phyloP scores from a whole-genome alignment of 2,113 vertebrate genomes.

The Fregata magnificens region DNA sequence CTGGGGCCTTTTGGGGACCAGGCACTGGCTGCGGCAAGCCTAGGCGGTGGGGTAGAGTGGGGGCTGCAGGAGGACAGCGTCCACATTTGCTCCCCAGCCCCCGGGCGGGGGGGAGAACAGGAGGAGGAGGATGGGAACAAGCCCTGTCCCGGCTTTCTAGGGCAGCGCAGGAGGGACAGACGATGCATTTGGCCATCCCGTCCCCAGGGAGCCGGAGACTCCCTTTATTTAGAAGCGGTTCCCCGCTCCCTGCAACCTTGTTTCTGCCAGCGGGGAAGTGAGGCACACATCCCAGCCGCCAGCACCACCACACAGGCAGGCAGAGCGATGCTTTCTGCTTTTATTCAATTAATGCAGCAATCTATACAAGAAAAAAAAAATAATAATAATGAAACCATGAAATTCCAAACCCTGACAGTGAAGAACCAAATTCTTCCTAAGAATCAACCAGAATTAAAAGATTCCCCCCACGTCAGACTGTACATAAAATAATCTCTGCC shows the following conservation, averaged over 20 bases:
- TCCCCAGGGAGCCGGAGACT: background rate
- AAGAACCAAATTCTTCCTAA: conserved; percentile 71
- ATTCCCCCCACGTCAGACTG: conserved; percentile 60
- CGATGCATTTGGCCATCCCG: accelerated
- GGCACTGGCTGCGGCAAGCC: background rate
- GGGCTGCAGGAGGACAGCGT: background rate
- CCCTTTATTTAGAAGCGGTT: conserved; percentile 26
- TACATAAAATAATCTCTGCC: conserved; percentile 76
- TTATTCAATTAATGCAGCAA: conserved; percentile 79
- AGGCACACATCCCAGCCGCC: background rate
- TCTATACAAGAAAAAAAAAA: conserved; percentile 69
- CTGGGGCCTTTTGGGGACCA: background rate
- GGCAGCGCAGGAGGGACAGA: background rate
- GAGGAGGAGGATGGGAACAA: background rate
- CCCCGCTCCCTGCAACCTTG: background rate
- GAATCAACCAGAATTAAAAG: conserved; percentile 70
- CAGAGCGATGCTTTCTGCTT: conserved; percentile 67
- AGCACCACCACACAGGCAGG: background rate
- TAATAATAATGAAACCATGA: conserved; percentile 47
- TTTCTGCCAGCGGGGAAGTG: background rate
- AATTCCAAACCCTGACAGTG: conserved; percentile 68
- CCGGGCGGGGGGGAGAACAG: background rate
- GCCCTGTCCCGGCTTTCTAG: background rate
- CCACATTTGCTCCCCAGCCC: background rate
- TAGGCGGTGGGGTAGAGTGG: too few relatives aligned